These are phyloP conservation scores for Aphelocoma coerulescens DNA, from an alignment of 2,113 vertebrate genomes.

Conservation along the genomic window DNA sequence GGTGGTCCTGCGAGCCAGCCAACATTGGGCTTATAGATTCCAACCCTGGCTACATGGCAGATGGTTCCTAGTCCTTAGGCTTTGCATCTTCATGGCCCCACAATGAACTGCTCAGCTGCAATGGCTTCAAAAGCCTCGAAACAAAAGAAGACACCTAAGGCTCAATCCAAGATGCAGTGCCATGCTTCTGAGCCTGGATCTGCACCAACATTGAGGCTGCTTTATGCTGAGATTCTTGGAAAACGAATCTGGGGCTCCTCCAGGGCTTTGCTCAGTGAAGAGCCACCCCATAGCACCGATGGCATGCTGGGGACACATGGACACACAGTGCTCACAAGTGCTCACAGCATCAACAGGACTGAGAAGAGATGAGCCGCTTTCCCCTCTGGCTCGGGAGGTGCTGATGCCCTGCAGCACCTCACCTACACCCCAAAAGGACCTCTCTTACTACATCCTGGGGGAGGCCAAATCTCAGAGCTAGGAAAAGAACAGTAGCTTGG, in stretches of 20 bases:
- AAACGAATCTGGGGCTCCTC: neutral
- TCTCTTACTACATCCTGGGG: neutral
- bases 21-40: neutral
- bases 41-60: neutral
- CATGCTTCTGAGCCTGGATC: neutral
- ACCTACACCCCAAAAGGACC: neutral
- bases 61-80: neutral
- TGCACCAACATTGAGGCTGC: neutral
- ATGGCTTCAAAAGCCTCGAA: neutral
- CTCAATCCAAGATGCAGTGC: neutral
- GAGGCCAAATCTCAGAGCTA: neutral
- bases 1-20: neutral
- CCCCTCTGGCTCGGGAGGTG: neutral
- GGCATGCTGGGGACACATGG: neutral
- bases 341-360: neutral
- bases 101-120: neutral
- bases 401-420: neutral
- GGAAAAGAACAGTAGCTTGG: neutral
- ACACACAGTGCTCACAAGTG: neutral
- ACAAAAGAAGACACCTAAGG: neutral
- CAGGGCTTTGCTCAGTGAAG: neutral
- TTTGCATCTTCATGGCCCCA: neutral
- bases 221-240: neutral
- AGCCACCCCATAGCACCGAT: neutral
- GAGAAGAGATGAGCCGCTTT: neutral